Conservation (phyloP, 2,113 vertebrate genomes). For the Actinemys pallida region DNA sequence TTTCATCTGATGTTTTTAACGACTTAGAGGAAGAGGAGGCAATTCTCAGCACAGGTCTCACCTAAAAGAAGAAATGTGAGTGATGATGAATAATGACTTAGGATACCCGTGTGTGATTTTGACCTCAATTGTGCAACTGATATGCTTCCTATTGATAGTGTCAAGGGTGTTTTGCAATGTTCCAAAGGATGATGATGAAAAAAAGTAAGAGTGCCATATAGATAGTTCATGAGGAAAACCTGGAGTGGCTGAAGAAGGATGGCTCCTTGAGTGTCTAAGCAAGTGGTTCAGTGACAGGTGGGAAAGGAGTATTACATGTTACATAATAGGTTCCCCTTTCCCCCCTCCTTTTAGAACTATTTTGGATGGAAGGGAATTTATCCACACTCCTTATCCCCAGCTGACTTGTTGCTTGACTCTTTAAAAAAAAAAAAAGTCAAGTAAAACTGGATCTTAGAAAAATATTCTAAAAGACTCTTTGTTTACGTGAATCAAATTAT, state of each 20-base stretch:
- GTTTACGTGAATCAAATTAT: neutral
- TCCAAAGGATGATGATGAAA: neutral
- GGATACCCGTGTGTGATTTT: constrained; percentile 9
- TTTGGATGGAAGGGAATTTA: neutral
- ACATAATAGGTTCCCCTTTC: neutral
- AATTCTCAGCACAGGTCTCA: neutral
- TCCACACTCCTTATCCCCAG: neutral
- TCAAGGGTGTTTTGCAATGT: constrained; percentile 44
- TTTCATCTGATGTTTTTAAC: neutral
- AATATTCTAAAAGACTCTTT: constrained; percentile 7
- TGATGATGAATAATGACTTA: neutral
- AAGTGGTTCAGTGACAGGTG: neutral
- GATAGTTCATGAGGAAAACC: constrained; percentile 2
- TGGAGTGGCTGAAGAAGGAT: neutral
- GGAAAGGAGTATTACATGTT: neutral
- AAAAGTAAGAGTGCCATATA: constrained; percentile 8
- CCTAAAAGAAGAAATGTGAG: constrained; percentile 27
- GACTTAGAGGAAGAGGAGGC: neutral
- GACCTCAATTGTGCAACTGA: constrained; percentile 24
- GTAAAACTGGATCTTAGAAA: neutral
- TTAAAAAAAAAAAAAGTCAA: constrained; percentile 26
- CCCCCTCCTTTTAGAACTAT: neutral
- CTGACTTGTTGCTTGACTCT: neutral
- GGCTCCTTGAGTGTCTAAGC: neutral
- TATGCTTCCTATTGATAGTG: constrained; percentile 43